Evolutionary conservation across 2,888 invertebrate genomes (phyloP), one percentile per base, ranked within the genome.

Genomic region (Axea sp.): DNA sequence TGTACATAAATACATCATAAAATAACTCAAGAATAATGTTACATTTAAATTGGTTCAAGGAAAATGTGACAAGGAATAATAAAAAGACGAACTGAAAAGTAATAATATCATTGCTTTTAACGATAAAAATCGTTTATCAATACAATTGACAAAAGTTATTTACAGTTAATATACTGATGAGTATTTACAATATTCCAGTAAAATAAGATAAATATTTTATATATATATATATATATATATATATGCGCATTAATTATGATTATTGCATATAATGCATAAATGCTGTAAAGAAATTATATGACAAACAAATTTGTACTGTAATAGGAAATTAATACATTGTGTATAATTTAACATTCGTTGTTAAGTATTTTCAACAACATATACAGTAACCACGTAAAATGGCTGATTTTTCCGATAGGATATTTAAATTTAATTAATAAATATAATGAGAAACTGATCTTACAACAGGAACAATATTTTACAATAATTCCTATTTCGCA

Each of bases 21-120:
- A n/a, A n/a, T n/a, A n/a, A n/a, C n/a, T n/a, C n/a, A n/a, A n/a
- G n/a, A n/a, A n/a, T n/a, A n/a, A n/a, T n/a, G n/a, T n/a, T n/a
- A n/a, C n/a, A n/a, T n/a, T n/a, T n/a, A n/a, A n/a, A n/a, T n/a
- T n/a, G n/a, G n/a, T n/a, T n/a, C n/a, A n/a, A n/a, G n/a, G 83
- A 81, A 11, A 86, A 85, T 55, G 79, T 90, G 1, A 80, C 89
- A 11, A 84, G 91, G 35, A 92, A 91, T 80, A 89, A 89, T 47
- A 93, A 93, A 82, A 95, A 95, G 82, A 88, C 89, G 3, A 88
- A 90, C 47, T 37, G 24, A 57, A 43, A 43, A 57, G 31, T 57
- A 57, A 43, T 41, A 57, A 55, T 55, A 55, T 43, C 43, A 43
- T n/a, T 57, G 31, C 31, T 43, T 57, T 41, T 14, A 39, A 57